Base-by-base conservation (phyloP, 2,888 invertebrate genomes). In the Tipula unca region DNA sequence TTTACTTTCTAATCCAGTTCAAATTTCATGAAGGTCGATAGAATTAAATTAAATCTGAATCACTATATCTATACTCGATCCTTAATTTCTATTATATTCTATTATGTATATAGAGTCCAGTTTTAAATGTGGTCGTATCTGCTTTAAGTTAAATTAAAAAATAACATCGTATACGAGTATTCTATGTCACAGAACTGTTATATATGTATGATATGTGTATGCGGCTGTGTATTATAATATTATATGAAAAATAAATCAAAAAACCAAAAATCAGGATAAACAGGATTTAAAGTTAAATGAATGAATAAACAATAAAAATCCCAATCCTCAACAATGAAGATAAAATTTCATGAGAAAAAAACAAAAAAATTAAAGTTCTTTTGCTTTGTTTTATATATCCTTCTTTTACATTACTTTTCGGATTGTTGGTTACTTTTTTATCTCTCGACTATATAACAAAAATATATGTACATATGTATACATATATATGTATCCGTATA, bases 201-300 rank as follows among this genome's bases (percentile, higher is more conserved):
- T 48, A 3, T n/a, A 39, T 39, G 13, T 48, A 3, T 14, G 48
- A n/a, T 48, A 3, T 39, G 39, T 17, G 17, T 48, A 17, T 54
- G 17, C 69, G 25, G 25, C 8, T 10, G 10, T 25, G 10, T 25
- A 13, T 25, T 4, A n/a, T 32, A 3, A n/a, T 48, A 17, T 48
- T 48, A 48, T 48, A 17, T 48, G 48, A 48, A n/a, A 48, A 48
- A 48, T 48, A 48, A 48, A 48, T 48, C 48, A 48, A 48, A 48
- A 48, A 48, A 69, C 69, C 25, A 69, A 69, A 69, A 69, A 69
- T 69, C 69, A 69, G 69, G 69, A 69, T 69, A 25, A 69, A 69
- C 69, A 69, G 69, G 69, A 69, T 69, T 69, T 69, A 69, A 69
- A 69, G 69, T 69, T 69, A 69, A 69, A 69, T 69, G 69, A 69